Conservation (phyloP, 2,888 invertebrate genomes). For the Heliconius ethilla region DNA sequence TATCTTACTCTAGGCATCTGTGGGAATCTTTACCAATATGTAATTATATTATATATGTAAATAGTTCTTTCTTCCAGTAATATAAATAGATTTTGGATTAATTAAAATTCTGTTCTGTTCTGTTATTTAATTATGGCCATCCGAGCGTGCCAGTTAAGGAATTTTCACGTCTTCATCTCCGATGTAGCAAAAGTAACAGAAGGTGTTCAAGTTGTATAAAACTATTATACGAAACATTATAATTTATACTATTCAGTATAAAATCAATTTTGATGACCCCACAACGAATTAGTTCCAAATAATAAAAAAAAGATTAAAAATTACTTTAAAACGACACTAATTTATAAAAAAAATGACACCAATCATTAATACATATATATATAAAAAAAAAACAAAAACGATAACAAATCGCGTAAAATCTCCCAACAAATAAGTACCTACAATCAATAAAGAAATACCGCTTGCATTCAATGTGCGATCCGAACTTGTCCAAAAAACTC, state of each 20-base stretch:
- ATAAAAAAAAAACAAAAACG: not conserved
- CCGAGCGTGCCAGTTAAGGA: no score
- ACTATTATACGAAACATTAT: no score
- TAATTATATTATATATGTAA: no score
- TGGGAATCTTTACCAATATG: no score
- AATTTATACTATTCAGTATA: no score
- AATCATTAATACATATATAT: not conserved
- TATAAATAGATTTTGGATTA: no score
- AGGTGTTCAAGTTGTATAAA: not conserved
- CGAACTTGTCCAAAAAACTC: slow-evolving; percentile 71
- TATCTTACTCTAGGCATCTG: no score
- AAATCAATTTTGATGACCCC: no score
- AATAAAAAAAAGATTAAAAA: not conserved
- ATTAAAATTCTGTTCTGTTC: no score
- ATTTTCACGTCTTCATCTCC: not conserved
- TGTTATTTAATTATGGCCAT: no score
- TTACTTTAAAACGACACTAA: not conserved
- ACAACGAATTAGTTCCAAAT: no score
- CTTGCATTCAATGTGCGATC: slow-evolving; percentile 46
- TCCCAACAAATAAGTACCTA: not conserved
- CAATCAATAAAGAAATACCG: not conserved
- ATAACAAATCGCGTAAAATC: slow-evolving; percentile 10
- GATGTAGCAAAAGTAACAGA: not conserved
- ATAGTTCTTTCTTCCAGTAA: no score
- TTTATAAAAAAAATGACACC: not conserved